phyloP scores from a whole-genome alignment of 2,888 invertebrate genomes.

The Scaptomyza polygonia region DNA sequence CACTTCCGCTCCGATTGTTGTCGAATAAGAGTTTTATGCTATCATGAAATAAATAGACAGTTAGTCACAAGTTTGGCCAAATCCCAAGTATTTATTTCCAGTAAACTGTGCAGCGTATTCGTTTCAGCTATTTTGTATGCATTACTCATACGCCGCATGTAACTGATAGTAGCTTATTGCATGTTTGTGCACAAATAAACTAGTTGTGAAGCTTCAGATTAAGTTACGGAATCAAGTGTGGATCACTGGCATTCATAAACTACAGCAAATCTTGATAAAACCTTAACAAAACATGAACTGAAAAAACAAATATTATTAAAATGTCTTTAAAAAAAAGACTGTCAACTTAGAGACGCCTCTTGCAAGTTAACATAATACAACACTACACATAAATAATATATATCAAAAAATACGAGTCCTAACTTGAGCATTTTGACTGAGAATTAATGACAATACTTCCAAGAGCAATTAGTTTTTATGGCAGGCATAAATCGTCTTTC shows the following conservation, averaged over 20 bases:
- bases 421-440: not conserved
- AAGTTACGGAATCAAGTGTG: constrained; percentile 5
- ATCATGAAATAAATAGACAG: constrained; percentile 47
- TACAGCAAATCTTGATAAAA: no score
- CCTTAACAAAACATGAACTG: no score
- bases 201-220: constrained; percentile 27
- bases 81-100: constrained; percentile 39
- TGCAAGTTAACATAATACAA: no score
- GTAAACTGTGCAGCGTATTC: constrained; percentile 37
- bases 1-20: constrained; percentile 42
- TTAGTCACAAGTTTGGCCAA: constrained; percentile 38
- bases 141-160: constrained; percentile 44
- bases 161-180: constrained; percentile 10
- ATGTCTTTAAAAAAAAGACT: no score
- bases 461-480: constrained; percentile 2
- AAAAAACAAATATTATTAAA: no score
- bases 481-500: not conserved
- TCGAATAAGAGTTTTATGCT: constrained; percentile 44
- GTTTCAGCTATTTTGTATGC: constrained; percentile 53
- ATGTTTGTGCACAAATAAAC: constrained; percentile 18
- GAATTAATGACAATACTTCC: constrained; percentile 7
- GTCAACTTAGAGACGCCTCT: no score
- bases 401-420: not conserved
- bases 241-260: no score
- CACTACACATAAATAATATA: no score